Evolutionary conservation across 2,888 invertebrate species (phyloP), one percentile per base, ranked within the genome.

Genomic region (Coelopa pilipes): DNA sequence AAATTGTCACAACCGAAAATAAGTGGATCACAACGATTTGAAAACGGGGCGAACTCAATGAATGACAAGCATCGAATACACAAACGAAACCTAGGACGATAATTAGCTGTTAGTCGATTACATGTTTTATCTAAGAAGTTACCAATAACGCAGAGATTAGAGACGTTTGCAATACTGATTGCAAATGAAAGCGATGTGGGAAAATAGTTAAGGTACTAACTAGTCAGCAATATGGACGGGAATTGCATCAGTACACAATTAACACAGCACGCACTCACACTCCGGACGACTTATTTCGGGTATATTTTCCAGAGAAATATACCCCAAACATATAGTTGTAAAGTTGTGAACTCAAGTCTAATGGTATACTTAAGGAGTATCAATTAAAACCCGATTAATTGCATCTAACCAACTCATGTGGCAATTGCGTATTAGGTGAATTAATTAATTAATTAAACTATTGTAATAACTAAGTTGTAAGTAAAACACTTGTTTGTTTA

Each of bases 1-100:
- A 78, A 72, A 78, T 69, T 62, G 12, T 62, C 77, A 70, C 63
- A 9, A 49, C 2, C n/a, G 60, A 59, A n/a, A 65, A 59, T 12
- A 15, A 15, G 13, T n/a, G 13, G 17, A 63, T 11, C n/a, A 9
- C n/a, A 46, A 46, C 17, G 17, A 19, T 46, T 13, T 24, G 15
- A 47, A 63, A 63, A 46, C 46, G 4, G 46, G 46, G 17, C 15
- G 17, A 63, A 47, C 34, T 34, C 34, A 34, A 34, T 34, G 34
- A 34, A 34, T 34, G 34, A 34, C 34, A 63, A 46, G 63, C 63
- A 63, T 46, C 63, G 63, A 63, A 63, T 46, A n/a, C 11, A n/a
- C 34, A 17, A 63, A 45, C 46, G 45, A 46, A 63, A 9, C 47
- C n/a, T 63, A 17, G 19, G 57, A 59, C 21, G 3, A 59, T 21